These are phyloP conservation scores for Clarias platycephalus DNA, from an alignment of 2,797 vertebrate genomes.

Conservation along the genomic window DNA sequence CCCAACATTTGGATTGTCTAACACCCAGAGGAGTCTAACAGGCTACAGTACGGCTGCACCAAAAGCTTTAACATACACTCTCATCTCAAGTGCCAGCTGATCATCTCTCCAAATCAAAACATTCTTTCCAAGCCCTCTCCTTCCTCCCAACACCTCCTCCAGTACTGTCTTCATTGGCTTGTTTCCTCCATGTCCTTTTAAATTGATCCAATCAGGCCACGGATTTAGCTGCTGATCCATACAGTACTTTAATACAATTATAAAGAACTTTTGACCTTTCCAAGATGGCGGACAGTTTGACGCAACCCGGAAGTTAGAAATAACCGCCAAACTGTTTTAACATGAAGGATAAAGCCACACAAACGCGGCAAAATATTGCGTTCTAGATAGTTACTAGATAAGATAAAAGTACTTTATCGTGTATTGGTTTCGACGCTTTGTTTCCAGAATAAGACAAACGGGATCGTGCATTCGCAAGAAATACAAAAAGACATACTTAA, in stretches of 20 bases:
- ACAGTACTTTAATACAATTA: neutral
- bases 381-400: neutral
- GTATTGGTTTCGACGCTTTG: neutral
- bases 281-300: conserved; percentile 12
- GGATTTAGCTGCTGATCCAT: too few relatives aligned
- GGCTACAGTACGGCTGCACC: too few relatives aligned
- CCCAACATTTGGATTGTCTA: too few relatives aligned
- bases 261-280: neutral
- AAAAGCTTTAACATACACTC: too few relatives aligned
- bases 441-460: neutral
- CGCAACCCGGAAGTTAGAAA: neutral
- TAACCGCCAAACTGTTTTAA: neutral
- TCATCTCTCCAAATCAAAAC: too few relatives aligned
- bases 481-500: neutral
- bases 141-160: too few relatives aligned
- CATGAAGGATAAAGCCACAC: neutral
- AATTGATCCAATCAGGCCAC: too few relatives aligned
- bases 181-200: too few relatives aligned
- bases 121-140: too few relatives aligned
- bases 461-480: neutral
- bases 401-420: neutral
- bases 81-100: too few relatives aligned
- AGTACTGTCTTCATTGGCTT: too few relatives aligned
- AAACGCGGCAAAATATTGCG: neutral
- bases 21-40: too few relatives aligned